Evolutionary conservation across 2,888 invertebrate species (phyloP), one percentile per base, ranked within the genome.

Genomic region (Eurytoma californica): DNA sequence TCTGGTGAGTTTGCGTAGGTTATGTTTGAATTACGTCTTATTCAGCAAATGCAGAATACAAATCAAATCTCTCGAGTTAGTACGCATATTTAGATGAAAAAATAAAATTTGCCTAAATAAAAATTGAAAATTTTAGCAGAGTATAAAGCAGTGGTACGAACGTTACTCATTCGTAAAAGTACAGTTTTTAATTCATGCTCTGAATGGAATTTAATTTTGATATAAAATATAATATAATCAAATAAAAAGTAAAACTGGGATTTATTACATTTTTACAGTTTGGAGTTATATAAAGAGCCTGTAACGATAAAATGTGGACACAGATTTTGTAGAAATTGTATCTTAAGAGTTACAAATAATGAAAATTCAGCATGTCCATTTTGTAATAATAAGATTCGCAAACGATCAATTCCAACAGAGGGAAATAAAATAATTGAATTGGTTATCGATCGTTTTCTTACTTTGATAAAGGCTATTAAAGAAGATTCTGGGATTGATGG

Each of bases 231-330:
- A 14, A 53, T 14, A 3, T 12, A 53, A 53, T 53, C 13, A 53
- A 16, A 53, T 5, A 53, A 53, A 53, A 53, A 3, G 9, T 14
- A 14, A 28, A 28, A 28, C 14, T 60, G 3, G 18, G 39, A 20
- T 72, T 9, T 13, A 14, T 72, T 60, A 55, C 39, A 63, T 55
- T 65, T 63, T 84, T 82, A 24, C 75, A 88, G 88, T 70, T 72
- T 86, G 68, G 82, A 86, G 12, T 76, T 80, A 7, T 83, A 87
- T 28, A 68, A 76, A 16, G 74, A 85, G 3, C 83, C 87, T 3
- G 80, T 83, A 20, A 84, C 80, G 74, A 84, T 86, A 53, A 65
- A 74, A 24, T 88, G 88, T 67, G 86, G 86, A 0, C 88, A 88
- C 73, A 83, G 83, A 49, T 88, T 85, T 61, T 88, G 88, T 72